Percentiles rank a stretch among this genome's conserved stretches.
These are phyloP conservation scores for Archocentrus centrarchus DNA, from an alignment of 2,113 vertebrate genomes.

Conservation along the genomic window DNA sequence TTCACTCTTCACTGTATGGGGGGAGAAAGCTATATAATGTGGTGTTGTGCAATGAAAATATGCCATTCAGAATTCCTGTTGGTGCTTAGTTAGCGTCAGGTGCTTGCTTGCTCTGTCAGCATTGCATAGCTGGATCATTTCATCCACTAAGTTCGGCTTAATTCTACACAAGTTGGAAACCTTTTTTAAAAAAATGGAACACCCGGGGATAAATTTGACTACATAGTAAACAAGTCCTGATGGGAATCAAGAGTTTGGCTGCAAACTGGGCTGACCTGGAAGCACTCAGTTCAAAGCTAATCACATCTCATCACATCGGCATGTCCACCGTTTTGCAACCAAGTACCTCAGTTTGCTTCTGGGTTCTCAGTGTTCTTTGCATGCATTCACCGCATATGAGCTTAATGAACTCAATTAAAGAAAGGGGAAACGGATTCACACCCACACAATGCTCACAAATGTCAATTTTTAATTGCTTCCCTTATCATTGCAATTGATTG, in stretches of 20 bases:
- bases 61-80: not conserved
- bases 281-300: constrained; percentile 30
- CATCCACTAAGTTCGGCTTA: not conserved
- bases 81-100: not conserved
- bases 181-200: constrained; percentile 40
- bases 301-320: constrained; percentile 35
- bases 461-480: constrained; percentile 1
- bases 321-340: constrained; percentile 17
- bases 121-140: constrained; percentile 1
- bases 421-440: not conserved
- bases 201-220: constrained; percentile 15
- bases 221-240: not conserved
- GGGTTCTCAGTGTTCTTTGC: not conserved
- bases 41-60: constrained; percentile 3
- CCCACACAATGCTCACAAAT: not conserved
- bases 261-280: constrained; percentile 45
- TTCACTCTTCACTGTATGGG: constrained; percentile 27
- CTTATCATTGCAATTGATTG: not conserved
- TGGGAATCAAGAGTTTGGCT: constrained; percentile 31
- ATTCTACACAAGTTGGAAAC: not conserved
- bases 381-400: not conserved
- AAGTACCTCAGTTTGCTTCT: not conserved
- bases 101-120: not conserved
- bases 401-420: constrained; percentile 11
- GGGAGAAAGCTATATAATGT: constrained; percentile 28